Base-by-base conservation (phyloP, 1,140 invertebrate species). In the Agraylea sexmaculata region DNA sequence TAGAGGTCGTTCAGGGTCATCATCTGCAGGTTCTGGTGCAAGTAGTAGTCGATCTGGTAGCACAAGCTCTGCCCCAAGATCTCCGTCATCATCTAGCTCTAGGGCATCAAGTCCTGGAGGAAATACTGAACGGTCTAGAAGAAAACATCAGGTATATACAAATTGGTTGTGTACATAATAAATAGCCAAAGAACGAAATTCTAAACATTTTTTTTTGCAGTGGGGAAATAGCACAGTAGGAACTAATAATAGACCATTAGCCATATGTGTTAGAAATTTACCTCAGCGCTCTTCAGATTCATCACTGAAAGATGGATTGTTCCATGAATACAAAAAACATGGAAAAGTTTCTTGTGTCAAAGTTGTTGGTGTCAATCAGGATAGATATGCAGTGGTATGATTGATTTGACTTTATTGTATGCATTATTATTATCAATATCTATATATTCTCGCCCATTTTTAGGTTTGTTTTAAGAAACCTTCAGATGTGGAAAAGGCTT, bases 261-360 rank as follows among this genome's bases (percentile, higher is more conserved):
- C 87, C 28, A 93, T 96, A 54, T 89, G 87, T 66, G 89, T 95
- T 35, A 75, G 82, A 50, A 92, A 93, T 61, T 66, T 95, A 47
- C 90, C 90, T 39, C 73, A 81, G 30, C 71, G 90, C 50, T 94
- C 90, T 45, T 80, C 77, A 64, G 87, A 91, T 66, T 91, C 88
- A 44, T 94, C 88, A 44, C 70, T 97, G 42, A 91, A 95, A 68
- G 93, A 97, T 68, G 91, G 91, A 43, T 74, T 97, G 43, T 97
- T 91, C 69, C 92, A 97, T 68, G 92, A 96, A 64, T 97, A 95
- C 71, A 95, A 96, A 68, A 96, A 96, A 54, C 88, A 96, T 66
- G 91, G 92, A 18, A 96, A 95, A 70, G 89, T 97, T 51, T 87
- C 87, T 47, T 89, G 86, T 74, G 91, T 97, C 18, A 91, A 87